Evolutionary conservation across 2,797 vertebrate species (phyloP), one percentile per base, ranked within the genome.

Genomic region (Numenius phaeopus): DNA sequence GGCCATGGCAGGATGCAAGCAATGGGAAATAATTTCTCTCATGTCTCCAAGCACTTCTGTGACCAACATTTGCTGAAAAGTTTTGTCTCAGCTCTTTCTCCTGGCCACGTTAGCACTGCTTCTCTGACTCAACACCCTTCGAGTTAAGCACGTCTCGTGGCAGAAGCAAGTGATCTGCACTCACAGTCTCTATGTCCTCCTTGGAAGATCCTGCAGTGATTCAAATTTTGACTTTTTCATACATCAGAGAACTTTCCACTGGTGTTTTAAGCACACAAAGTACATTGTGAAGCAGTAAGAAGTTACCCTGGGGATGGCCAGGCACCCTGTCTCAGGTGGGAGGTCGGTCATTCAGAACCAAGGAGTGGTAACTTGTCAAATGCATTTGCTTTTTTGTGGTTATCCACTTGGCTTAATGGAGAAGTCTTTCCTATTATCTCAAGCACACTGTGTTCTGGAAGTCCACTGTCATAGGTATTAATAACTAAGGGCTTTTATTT

Each of bases 141-240:
- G 0, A 86, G 32, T 49, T 59, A 69, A 86, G 49, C 44, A 27
- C 0, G 2, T 34, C 32, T 65, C 2, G 0, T 34, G 54, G 64
- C 42, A 62, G 24, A 59, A 79, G 22, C 24, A 40, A 64, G 24
- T 16, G 32, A 75, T 50, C 32, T 21, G 55, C 7, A 20, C 29
- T 83, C 34, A 19, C 32, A 57, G 19, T 29, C 64, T 85, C 52
- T 27, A 3, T n/a, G 17, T 58, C 27, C 22, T 62, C 15, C 49
- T 32, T 44, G 64, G 32, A 69, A 83, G 39, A 39, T 21, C 24
- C 62, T 46, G 21, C 67, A 54, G 42, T 64, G 70, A 73, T 59
- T 59, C 58, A 69, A 54, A 69, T 49, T 59, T 32, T 44, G 29
- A 22, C 18, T 27, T 83, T 89, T 64, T 70, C n/a, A 39, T 58